Evolutionary conservation across 2,888 invertebrate species (phyloP), one percentile per base, ranked within the genome.

Genomic region (Cephus spinipes): DNA sequence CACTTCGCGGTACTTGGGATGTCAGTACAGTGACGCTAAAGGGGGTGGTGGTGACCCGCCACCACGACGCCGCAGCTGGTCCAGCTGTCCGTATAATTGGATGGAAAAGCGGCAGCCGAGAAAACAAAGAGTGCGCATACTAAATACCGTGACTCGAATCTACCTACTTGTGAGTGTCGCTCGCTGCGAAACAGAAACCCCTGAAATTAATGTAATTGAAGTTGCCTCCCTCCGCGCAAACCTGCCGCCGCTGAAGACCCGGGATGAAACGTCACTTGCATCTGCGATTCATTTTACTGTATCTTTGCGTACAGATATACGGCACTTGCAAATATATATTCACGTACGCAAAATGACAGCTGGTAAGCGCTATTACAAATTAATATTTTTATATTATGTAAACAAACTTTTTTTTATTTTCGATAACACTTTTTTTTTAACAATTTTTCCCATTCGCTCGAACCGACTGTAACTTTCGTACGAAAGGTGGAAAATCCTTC

Each of bases 11-110:
- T 23, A 9, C 23, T 55, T 55, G 23, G 2, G 0, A 23, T 55
- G 9, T 9, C 55, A 0, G 55, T 55, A 55, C 23, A 23, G 55
- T 9, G 23, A 23, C 55, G 92, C 93, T 77, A 93, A 91, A 85
- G 91, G 94, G 68, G 93, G 92, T 79, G 23, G 0, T 23, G 23
- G 23, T 23, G 15, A 4, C 23, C 23, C 31, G 1, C 31, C 31
- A 33, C 71, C 12, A 1, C 71, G 12, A 71, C 32, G 31, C 1
- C 71, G 71, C 71, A 23, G 23, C 73, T 69, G 35, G 73, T 75
- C 77, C 79, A 40, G 76, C 81, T 80, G 69, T 80, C 77, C 77
- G 71, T 80, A 79, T 83, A 83, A 83, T 83, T 81, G 78, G 81
- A 82, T 79, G 79, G 80, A 78, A 55, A 79, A 79, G 77, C 78